Base-by-base conservation (phyloP, 2,113 vertebrate genomes). In the Ochotona princeps region DNA sequence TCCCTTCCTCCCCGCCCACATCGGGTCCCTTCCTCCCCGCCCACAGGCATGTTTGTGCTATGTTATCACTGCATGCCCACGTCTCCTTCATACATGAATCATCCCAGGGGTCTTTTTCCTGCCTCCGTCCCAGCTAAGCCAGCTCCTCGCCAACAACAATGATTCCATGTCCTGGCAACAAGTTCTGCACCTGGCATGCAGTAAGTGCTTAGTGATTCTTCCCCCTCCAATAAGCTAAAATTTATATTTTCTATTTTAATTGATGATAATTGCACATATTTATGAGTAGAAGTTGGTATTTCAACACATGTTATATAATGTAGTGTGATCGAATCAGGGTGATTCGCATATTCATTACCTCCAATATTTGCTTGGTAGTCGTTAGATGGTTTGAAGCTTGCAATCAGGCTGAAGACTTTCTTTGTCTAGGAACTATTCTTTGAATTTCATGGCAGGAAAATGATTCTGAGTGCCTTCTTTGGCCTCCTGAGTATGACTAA, bases 51-150 rank as follows among this genome's bases (percentile, higher is more conserved):
- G 8, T 38, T 60, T 18, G 4, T 23, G 10, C 15, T 30, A 26
- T 74, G 13, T 20, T 1, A 0, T 69, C 30, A 1, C 38, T 1
- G 3, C 23, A 18, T 17, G 17, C 63, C 54, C 26, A 10, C 18
- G n/a, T 21, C 21, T 17, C 26, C 65, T 26, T 47, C 2, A 28
- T 1, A 4, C 0, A 0, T 4, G 0, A 7, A 12, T 14, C 10
- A 21, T 25, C 69, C 44, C n/a, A 0, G 13, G 79, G 8, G 7
- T 8, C 21, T 28, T 60, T 51, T 21, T 26, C 79, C 32, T 0
- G 18, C 35, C 63, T 7, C 79, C 30, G 66, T 12, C 28, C 30
- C 20, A 30, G 8, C 67, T 75, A 10, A 65, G 35, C 38, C 51
- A 35, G 5, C 11, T 15, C 1, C 6, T 26, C 0, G 1, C 26